Percentiles rank a stretch among this genome's conserved stretches.
phyloP scores from a whole-genome alignment of 1,140 invertebrate species.

The Philaenus spumarius region DNA sequence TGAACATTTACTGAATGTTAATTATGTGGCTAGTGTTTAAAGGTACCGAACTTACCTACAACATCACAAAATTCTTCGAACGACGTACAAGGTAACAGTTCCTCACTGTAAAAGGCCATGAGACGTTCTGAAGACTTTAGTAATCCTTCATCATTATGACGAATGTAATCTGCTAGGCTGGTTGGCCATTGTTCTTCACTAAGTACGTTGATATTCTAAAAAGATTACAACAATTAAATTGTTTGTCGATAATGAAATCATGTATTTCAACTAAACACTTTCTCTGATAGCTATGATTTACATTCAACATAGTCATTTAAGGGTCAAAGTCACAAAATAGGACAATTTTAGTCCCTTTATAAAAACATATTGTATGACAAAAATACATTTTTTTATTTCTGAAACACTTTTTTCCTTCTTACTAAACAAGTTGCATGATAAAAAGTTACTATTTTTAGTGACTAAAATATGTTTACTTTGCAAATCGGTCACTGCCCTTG shows the following conservation, averaged over 20 bases:
- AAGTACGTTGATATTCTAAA: slow-evolving; percentile 63
- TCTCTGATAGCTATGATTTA: too few species aligned
- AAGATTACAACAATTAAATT: slow-evolving; percentile 30
- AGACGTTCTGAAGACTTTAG: slow-evolving; percentile 81
- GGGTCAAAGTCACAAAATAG: too few species aligned
- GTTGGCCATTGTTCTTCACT: slow-evolving; percentile 79
- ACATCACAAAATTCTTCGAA: slow-evolving; percentile 90
- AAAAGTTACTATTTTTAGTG: too few species aligned
- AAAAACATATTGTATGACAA: too few species aligned
- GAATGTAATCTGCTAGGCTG: slow-evolving; percentile 84
- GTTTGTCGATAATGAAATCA: background rate
- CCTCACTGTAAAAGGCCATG: slow-evolving; percentile 75
- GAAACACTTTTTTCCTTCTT: too few species aligned
- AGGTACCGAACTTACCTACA: slow-evolving; percentile 48
- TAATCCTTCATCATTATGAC: slow-evolving; percentile 86
- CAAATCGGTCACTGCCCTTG: too few species aligned
- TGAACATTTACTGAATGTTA: background rate
- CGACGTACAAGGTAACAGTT: slow-evolving; percentile 81
- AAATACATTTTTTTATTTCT: too few species aligned
- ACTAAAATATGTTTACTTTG: too few species aligned
- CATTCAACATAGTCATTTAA: too few species aligned
- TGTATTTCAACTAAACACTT: slow-evolving; percentile 2
- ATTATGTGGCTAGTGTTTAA: background rate
- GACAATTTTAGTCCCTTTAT: too few species aligned
- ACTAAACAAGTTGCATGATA: too few species aligned